Evolutionary conservation across 2,888 invertebrate species (phyloP).

Genomic region (Hypomecis atomaria): DNA sequence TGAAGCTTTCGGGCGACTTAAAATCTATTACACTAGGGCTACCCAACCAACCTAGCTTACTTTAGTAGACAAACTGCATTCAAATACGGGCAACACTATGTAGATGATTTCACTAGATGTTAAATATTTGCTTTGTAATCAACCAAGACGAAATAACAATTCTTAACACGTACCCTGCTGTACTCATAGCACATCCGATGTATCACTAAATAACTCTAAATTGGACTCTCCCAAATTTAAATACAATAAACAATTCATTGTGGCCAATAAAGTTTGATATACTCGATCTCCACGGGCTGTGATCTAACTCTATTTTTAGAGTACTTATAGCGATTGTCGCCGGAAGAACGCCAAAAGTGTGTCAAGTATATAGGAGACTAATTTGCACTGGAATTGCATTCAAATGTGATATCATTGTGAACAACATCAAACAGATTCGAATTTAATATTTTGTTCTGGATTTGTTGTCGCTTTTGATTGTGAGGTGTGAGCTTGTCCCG

Average conservation of each 20-base stretch:
- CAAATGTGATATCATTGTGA: background rate
- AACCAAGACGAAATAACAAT: background rate
- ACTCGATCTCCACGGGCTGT: background rate
- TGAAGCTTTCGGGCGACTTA: too few relatives aligned
- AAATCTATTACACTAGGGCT: too few relatives aligned
- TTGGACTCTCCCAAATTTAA: conserved; percentile 13
- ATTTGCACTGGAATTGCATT: background rate
- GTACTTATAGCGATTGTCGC: background rate
- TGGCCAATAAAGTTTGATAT: conserved; percentile 5
- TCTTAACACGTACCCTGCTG: background rate
- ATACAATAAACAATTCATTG: conserved; percentile 23
- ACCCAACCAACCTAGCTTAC: too few relatives aligned
- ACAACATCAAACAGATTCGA: too few relatives aligned
- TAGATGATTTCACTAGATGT: too few relatives aligned
- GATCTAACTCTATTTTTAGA: background rate
- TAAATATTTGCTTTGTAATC: background rate
- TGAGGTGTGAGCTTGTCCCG: too few relatives aligned
- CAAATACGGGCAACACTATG: too few relatives aligned
- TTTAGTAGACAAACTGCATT: too few relatives aligned
- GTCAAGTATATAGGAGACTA: background rate
- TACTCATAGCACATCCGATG: conserved; percentile 2
- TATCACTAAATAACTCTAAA: background rate
- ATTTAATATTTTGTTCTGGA: too few relatives aligned
- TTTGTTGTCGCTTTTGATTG: too few relatives aligned
- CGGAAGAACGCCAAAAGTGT: conserved; percentile 7